Conservation (phyloP, 1,140 invertebrate species). For the Bombyx mandarina region DNA sequence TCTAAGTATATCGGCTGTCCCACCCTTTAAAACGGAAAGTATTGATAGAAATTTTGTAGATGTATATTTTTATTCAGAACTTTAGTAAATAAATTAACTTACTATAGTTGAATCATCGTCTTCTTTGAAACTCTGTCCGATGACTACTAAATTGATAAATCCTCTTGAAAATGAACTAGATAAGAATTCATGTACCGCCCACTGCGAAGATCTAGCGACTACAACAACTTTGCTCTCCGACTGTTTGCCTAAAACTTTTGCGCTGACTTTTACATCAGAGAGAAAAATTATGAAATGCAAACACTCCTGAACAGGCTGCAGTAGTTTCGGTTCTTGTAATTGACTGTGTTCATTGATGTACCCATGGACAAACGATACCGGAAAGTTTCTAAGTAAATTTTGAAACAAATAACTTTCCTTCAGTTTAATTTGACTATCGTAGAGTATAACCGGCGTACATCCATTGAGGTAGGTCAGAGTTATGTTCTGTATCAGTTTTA, state of each 20-base stretch:
- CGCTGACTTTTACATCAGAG: constrained; percentile 72
- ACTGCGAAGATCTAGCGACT: constrained; percentile 76
- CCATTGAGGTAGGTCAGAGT: constrained; percentile 71
- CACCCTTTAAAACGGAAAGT: too few species aligned
- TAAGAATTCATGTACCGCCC: constrained; percentile 79
- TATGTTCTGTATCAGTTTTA: constrained; percentile 72
- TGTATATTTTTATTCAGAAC: too few species aligned
- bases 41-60: too few species aligned
- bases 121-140: constrained; percentile 73
- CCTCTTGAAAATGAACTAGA: constrained; percentile 72
- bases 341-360: constrained; percentile 63
- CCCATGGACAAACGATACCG: constrained; percentile 73
- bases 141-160: constrained; percentile 78
- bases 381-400: constrained; percentile 72
- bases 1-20: too few species aligned
- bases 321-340: constrained; percentile 42
- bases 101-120: constrained; percentile 38
- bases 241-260: constrained; percentile 73
- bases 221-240: constrained; percentile 73
- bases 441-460: constrained; percentile 75
- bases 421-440: constrained; percentile 71
- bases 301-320: constrained; percentile 63
- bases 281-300: constrained; percentile 77
- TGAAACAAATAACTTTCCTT: constrained; percentile 71
- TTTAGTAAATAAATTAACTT: constrained; percentile 11